Percentiles rank a stretch among this genome's conserved stretches.
Conservation (phyloP, 2,888 invertebrate genomes). For the Stenodera caucasica region DNA sequence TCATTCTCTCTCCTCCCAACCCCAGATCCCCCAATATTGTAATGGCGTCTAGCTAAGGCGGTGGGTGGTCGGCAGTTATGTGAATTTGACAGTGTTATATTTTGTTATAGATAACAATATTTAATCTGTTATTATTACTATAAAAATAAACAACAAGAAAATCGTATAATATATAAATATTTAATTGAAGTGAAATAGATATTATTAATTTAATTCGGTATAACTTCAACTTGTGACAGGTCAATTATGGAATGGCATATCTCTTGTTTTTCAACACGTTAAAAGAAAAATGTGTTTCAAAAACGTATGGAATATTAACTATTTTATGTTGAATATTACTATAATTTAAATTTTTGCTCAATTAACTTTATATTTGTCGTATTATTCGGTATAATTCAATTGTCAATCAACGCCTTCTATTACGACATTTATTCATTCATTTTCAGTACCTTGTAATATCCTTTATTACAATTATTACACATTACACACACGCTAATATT, state of each 20-base stretch:
- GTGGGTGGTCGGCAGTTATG: slow-evolving; percentile 53
- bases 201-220: slow-evolving; percentile 29
- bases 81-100: slow-evolving; percentile 50
- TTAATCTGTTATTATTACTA: slow-evolving; percentile 18
- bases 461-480: slow-evolving; percentile 14
- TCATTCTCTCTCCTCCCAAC: slow-evolving; percentile 17
- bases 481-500: slow-evolving; percentile 13
- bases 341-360: slow-evolving; percentile 28
- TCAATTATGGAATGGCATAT: slow-evolving; percentile 43
- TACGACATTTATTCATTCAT: slow-evolving; percentile 1
- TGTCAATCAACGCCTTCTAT: slow-evolving; percentile 8
- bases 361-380: neutral
- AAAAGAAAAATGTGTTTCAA: slow-evolving; percentile 40
- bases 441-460: slow-evolving; percentile 1
- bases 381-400: neutral
- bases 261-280: slow-evolving; percentile 40
- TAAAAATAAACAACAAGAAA: slow-evolving; percentile 10
- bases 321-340: slow-evolving; percentile 38
- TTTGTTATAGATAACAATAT: slow-evolving; percentile 35
- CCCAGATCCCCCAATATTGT: slow-evolving; percentile 32
- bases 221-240: slow-evolving; percentile 45
- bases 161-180: neutral
- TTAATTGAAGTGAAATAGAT: too few species aligned
- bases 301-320: slow-evolving; percentile 35
- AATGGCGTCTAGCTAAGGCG: slow-evolving; percentile 55